Conservation (phyloP, 2,113 vertebrate genomes). For the Thryonomys swinderianus region DNA sequence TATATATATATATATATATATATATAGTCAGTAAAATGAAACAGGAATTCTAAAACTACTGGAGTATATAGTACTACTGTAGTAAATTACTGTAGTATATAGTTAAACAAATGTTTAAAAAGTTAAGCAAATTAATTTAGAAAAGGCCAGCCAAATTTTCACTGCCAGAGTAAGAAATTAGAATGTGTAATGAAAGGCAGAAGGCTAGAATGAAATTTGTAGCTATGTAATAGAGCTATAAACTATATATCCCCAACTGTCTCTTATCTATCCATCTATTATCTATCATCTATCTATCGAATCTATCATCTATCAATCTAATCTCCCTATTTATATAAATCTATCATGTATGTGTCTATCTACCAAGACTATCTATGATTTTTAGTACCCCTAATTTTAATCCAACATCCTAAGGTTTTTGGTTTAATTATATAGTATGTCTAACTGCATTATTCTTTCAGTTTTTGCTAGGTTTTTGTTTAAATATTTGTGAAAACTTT, state of each 20-base stretch:
- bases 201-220: neutral
- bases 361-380: neutral
- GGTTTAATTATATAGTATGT: neutral
- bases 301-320: neutral
- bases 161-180: neutral
- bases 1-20: neutral
- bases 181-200: neutral
- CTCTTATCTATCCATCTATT: no score
- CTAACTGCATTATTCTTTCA: neutral
- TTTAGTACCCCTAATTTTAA: neutral
- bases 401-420: neutral
- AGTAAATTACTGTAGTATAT: neutral
- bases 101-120: neutral
- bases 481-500: neutral
- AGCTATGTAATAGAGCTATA: neutral
- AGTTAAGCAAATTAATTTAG: neutral
- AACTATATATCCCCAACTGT: neutral
- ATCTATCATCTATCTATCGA: neutral
- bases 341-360: neutral
- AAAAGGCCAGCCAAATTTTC: neutral
- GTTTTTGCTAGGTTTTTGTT: neutral
- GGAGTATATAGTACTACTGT: no score
- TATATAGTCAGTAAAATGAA: neutral
- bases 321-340: neutral
- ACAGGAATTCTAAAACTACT: neutral